These are phyloP conservation scores for Pocillopora meandrina DNA, from an alignment of 92 coral and sea anemone genomes.

Conservation along the genomic window DNA sequence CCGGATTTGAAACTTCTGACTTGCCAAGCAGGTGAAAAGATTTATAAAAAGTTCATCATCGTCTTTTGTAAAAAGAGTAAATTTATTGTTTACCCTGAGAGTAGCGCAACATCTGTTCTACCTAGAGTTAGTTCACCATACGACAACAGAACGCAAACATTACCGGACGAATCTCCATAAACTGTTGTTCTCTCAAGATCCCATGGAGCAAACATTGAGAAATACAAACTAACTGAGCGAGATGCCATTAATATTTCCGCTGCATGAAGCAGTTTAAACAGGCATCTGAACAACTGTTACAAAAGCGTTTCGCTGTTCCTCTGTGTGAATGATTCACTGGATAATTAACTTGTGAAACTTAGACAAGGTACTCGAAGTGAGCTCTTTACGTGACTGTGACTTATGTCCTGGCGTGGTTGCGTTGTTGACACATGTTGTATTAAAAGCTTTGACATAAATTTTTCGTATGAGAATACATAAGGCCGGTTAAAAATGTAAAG, in stretches of 20 bases:
- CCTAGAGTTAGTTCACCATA: slow-evolving; percentile 39
- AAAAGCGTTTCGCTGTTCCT: not conserved
- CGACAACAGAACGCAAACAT: slow-evolving; percentile 27
- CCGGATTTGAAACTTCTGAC: slow-evolving; percentile 39
- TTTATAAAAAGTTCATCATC: not conserved
- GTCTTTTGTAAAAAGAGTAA: slow-evolving; percentile 34
- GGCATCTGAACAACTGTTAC: slow-evolving; percentile 1
- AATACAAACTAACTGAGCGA: slow-evolving; percentile 33
- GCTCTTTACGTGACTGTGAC: not conserved
- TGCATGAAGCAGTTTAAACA: slow-evolving; percentile 28
- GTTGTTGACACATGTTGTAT: slow-evolving; percentile 36
- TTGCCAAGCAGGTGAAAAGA: slow-evolving; percentile 48
- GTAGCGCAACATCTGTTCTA: slow-evolving; percentile 42
- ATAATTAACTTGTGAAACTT: not conserved
- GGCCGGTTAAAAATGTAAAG: slow-evolving; percentile 31
- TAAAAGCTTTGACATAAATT: slow-evolving; percentile 28
- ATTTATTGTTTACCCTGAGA: slow-evolving; percentile 36
- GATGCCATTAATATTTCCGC: slow-evolving; percentile 42
- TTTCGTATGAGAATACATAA: slow-evolving; percentile 29
- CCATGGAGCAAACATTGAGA: slow-evolving; percentile 43
- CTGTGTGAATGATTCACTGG: not conserved
- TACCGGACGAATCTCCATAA: slow-evolving; percentile 40
- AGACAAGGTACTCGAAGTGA: not conserved
- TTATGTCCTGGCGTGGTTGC: slow-evolving; percentile 22
- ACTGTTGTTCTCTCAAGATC: slow-evolving; percentile 30